Percentiles rank a stretch among this genome's conserved stretches.
phyloP scores from a whole-genome alignment of 1,140 invertebrate species.

The Tetraneura akinire region DNA sequence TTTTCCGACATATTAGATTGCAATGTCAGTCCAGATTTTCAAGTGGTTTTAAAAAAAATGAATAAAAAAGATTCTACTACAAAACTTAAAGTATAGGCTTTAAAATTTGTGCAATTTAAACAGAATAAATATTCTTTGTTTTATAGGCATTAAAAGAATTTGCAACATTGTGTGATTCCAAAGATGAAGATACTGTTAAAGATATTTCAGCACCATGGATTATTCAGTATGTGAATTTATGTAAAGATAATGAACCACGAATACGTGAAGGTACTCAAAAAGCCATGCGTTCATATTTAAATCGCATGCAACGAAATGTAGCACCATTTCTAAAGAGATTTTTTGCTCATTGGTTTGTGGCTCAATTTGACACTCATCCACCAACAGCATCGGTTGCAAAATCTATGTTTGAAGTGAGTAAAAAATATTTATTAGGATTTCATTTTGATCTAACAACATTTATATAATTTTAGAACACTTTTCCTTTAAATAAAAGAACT shows the following conservation, averaged over 20 bases:
- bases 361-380: conserved; percentile 79
- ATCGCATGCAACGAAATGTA: conserved; percentile 70
- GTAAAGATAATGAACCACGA: conserved; percentile 75
- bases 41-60: conserved; percentile 73
- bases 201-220: conserved; percentile 76
- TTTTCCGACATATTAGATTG: conserved; percentile 63
- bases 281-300: conserved; percentile 70
- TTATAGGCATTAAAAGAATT: conserved; percentile 79
- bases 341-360: conserved; percentile 74
- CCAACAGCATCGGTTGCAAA: conserved; percentile 75
- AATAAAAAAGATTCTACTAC: conserved; percentile 84
- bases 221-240: conserved; percentile 71
- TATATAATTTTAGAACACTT: conserved; percentile 63
- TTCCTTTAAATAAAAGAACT: conserved; percentile 69
- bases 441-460: background rate
- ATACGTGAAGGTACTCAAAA: conserved; percentile 74
- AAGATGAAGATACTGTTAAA: conserved; percentile 66
- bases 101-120: background rate
- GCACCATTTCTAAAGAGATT: conserved; percentile 77
- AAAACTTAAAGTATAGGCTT: conserved; percentile 69
- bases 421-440: background rate
- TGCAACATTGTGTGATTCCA: conserved; percentile 66
- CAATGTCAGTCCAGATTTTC: conserved; percentile 63
- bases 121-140: conserved; percentile 11
- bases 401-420: conserved; percentile 67